Evolutionary conservation across 2,888 invertebrate genomes (phyloP).

Genomic region (Catocala fraxini): DNA sequence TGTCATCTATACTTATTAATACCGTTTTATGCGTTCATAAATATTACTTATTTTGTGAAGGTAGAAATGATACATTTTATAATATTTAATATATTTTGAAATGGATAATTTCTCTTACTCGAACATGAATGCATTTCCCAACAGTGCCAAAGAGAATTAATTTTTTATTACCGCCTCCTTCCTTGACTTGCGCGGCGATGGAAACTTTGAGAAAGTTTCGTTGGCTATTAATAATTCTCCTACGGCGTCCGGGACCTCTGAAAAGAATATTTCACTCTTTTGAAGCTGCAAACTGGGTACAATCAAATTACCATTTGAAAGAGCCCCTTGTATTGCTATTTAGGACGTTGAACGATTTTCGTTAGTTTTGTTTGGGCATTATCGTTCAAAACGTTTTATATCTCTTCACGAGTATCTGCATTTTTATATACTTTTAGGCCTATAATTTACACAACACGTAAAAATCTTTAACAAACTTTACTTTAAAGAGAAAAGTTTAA

Average conservation of each 20-base stretch:
- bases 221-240: slow-evolving; percentile 80
- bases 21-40: too few species aligned
- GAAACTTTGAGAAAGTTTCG: slow-evolving; percentile 70
- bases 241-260: slow-evolving; percentile 71
- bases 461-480: too few species aligned
- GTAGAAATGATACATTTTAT: too few species aligned
- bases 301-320: slow-evolving; percentile 85
- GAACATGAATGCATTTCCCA: slow-evolving; percentile 29
- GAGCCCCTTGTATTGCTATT: slow-evolving; percentile 71
- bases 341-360: slow-evolving; percentile 72
- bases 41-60: too few species aligned
- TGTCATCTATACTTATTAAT: too few species aligned
- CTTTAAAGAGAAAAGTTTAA: too few species aligned
- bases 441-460: too few species aligned
- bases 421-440: too few species aligned
- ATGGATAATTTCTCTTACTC: slow-evolving; percentile 2
- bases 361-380: slow-evolving; percentile 65
- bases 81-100: too few species aligned
- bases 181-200: slow-evolving; percentile 53
- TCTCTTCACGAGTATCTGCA: slow-evolving; percentile 38
- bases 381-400: slow-evolving; percentile 47
- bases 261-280: slow-evolving; percentile 85
- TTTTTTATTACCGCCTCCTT: slow-evolving; percentile 36
- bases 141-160: slow-evolving; percentile 35
- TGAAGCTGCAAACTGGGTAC: slow-evolving; percentile 79